phyloP scores from a whole-genome alignment of 2,797 vertebrate genomes.

The Characodon lateralis region DNA sequence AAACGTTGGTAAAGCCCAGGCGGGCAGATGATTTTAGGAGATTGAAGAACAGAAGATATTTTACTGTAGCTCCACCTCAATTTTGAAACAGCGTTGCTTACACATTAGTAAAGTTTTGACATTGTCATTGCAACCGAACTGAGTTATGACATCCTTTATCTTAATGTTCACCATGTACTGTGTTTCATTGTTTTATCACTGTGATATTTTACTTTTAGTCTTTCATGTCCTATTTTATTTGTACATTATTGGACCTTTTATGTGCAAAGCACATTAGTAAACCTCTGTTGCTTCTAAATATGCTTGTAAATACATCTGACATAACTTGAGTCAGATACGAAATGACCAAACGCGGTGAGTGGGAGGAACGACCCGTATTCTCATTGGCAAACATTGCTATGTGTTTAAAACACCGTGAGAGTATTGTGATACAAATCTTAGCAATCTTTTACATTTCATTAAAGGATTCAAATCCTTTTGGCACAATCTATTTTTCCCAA shows the following conservation, averaged over 20 bases:
- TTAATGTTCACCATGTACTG: not conserved
- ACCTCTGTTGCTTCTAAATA: not conserved
- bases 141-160: not conserved
- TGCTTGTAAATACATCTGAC: not conserved
- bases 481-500: not conserved
- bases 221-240: not conserved
- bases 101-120: not conserved
- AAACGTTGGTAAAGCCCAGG: not conserved
- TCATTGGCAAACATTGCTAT: not conserved
- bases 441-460: not conserved
- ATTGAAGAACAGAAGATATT: not conserved
- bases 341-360: not conserved
- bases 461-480: not conserved
- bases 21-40: not conserved
- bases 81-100: not conserved
- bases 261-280: too few relatives aligned
- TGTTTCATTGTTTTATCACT: not conserved
- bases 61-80: not conserved
- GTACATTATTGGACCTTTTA: not conserved
- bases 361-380: not conserved
- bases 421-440: conserved; percentile 13
- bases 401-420: conserved; percentile 4
- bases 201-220: too few relatives aligned
- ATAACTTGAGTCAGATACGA: not conserved
- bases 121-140: not conserved